Evolutionary conservation across 1,140 invertebrate genomes (phyloP).

Genomic region (Pissodes strobi): DNA sequence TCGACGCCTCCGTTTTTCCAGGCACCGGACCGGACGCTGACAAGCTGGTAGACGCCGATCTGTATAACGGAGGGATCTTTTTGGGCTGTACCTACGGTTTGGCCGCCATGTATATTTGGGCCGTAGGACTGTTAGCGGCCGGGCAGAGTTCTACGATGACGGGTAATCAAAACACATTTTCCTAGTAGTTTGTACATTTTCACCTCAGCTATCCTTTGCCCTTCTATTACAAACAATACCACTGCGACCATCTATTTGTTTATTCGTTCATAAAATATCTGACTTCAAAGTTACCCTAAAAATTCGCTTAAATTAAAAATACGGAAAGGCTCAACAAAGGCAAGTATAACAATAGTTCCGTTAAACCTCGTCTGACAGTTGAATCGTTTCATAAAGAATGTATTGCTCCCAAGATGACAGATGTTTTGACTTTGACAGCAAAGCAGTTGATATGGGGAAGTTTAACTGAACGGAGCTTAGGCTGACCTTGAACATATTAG

Average conservation of each 20-base stretch:
- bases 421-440: too few species aligned
- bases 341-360: too few species aligned
- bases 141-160: slow-evolving; percentile 94
- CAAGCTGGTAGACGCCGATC: slow-evolving; percentile 69
- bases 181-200: neutral
- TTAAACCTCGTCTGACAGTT: too few species aligned
- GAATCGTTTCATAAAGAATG: too few species aligned
- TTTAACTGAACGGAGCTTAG: too few species aligned
- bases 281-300: too few species aligned
- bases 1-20: slow-evolving; percentile 41
- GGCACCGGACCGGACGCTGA: slow-evolving; percentile 52
- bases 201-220: neutral
- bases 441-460: too few species aligned
- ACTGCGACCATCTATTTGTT: neutral
- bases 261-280: too few species aligned
- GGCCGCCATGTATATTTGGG: slow-evolving; percentile 87
- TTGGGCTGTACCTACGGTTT: slow-evolving; percentile 83
- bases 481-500: too few species aligned
- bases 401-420: too few species aligned
- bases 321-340: too few species aligned
- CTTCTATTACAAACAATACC: neutral
- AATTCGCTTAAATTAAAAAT: too few species aligned
- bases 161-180: slow-evolving; percentile 56
- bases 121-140: slow-evolving; percentile 85
- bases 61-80: slow-evolving; percentile 84